These are phyloP conservation scores for Trachymyrmex cornetzi DNA, from an alignment of 1,140 invertebrate genomes.

Conservation along the genomic window DNA sequence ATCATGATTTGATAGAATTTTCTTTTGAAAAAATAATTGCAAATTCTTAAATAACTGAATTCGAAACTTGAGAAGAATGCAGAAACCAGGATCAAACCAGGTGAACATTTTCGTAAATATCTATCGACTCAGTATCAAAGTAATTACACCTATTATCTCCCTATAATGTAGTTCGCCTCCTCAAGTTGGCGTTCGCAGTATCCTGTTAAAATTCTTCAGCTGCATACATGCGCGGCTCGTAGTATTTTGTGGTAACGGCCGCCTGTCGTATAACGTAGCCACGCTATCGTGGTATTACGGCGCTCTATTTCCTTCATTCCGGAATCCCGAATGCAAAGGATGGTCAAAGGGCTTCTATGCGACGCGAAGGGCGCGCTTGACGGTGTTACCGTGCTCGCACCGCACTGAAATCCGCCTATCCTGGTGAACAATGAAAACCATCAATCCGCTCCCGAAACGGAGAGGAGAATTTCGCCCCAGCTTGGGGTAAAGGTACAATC, in stretches of 20 bases:
- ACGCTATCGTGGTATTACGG: constrained; percentile 63
- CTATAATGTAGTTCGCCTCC: constrained; percentile 39
- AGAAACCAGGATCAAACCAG: neutral
- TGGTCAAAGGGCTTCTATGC: constrained; percentile 76
- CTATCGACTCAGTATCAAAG: neutral
- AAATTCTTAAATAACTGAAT: neutral
- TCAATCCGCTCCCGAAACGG: constrained; percentile 77
- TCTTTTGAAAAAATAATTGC: neutral
- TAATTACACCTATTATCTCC: constrained; percentile 45
- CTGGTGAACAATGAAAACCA: constrained; percentile 81
- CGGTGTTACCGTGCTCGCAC: constrained; percentile 68
- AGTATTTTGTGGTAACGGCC: constrained; percentile 66
- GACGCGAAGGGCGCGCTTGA: constrained; percentile 68
- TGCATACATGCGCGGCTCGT: constrained; percentile 44
- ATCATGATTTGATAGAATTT: neutral
- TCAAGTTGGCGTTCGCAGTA: neutral
- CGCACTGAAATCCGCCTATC: constrained; percentile 75
- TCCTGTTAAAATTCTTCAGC: constrained; percentile 68
- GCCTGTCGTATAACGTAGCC: constrained; percentile 27
- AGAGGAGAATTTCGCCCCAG: constrained; percentile 65
- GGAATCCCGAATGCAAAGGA: constrained; percentile 74
- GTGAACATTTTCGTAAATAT: neutral
- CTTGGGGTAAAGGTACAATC: constrained; percentile 33
- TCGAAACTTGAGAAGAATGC: neutral
- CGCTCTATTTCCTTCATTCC: constrained; percentile 69